Evolutionary conservation across 1,140 invertebrate genomes (phyloP).

Genomic region (Aphelenchoides avenae): DNA sequence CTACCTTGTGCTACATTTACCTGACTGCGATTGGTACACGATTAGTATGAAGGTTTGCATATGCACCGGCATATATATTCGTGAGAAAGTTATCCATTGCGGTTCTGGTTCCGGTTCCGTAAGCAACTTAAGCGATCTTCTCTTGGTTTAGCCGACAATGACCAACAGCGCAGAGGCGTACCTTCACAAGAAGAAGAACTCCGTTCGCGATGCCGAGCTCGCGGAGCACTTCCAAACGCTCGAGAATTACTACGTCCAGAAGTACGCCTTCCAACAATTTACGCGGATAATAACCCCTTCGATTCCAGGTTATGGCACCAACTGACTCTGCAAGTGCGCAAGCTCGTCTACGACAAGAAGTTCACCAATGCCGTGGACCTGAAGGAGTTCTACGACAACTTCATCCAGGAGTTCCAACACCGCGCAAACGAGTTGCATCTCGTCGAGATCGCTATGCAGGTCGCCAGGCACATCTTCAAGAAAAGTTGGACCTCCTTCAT

Average conservation of each 20-base stretch:
- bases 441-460: constrained; percentile 41
- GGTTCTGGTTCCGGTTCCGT: no score
- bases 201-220: constrained; percentile 58
- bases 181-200: constrained; percentile 40
- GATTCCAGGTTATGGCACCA: constrained; percentile 50
- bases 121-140: no score
- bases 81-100: no score
- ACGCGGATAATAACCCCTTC: not conserved
- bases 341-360: constrained; percentile 20
- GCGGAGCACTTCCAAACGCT: constrained; percentile 42
- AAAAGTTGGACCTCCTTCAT: constrained; percentile 26
- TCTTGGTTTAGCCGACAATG: no score
- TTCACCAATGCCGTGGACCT: constrained; percentile 28
- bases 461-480: constrained; percentile 31
- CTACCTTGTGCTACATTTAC: no score
- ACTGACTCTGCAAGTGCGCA: constrained; percentile 29
- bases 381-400: constrained; percentile 51
- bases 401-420: constrained; percentile 48
- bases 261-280: constrained; percentile 30
- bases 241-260: constrained; percentile 43
- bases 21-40: no score
- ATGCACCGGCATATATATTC: no score
- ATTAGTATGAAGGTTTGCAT: no score
- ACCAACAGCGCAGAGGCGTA: constrained; percentile 39
- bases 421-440: constrained; percentile 42